These are phyloP conservation scores for Micromussa lordhowensis DNA, from an alignment of 92 coral and sea anemone species.

Conservation along the genomic window DNA sequence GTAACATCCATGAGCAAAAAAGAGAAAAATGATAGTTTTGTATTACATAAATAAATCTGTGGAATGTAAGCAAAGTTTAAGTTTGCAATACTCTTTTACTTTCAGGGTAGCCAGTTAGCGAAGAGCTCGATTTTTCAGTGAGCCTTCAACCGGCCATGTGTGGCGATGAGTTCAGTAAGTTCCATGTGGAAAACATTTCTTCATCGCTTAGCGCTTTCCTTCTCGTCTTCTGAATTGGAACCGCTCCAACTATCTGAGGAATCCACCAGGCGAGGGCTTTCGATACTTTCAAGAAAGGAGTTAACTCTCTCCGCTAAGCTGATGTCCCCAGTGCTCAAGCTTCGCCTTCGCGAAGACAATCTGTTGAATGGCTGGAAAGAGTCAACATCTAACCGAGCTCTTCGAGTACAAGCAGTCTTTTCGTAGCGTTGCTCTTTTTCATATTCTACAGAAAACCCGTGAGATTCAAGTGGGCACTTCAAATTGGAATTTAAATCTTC, in stretches of 20 bases:
- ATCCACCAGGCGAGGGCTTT: neutral
- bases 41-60: neutral
- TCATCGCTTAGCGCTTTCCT: neutral
- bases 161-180: neutral
- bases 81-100: neutral
- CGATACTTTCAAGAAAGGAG: slow-evolving; percentile 52
- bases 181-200: neutral
- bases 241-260: neutral
- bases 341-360: slow-evolving; percentile 37
- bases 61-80: neutral
- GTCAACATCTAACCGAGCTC: neutral
- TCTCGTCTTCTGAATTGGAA: slow-evolving; percentile 27
- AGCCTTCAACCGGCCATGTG: neutral
- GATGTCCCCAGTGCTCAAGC: slow-evolving; percentile 37
- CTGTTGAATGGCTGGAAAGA: slow-evolving; percentile 1
- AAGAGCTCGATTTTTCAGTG: neutral
- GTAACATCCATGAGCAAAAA: too few relatives aligned
- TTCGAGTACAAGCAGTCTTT: neutral
- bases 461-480: slow-evolving; percentile 1
- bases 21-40: neutral
- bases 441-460: neutral
- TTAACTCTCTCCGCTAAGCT: slow-evolving; percentile 37
- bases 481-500: neutral
- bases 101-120: neutral
- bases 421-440: neutral